Evolutionary conservation across 2,113 vertebrate genomes (phyloP).

Genomic region (Heteronetta atricapilla): DNA sequence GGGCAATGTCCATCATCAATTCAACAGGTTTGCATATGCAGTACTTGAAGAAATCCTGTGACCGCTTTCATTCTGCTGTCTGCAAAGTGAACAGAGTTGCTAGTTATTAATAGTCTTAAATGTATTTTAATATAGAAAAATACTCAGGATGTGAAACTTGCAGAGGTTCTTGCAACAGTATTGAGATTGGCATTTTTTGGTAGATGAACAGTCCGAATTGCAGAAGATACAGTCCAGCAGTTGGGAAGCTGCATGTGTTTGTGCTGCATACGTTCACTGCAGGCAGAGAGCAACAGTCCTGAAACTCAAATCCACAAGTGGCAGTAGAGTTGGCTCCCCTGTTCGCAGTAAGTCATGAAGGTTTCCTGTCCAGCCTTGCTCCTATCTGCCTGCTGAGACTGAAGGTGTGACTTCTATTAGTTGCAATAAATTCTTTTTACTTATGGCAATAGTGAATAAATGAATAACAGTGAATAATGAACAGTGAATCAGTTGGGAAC

Average conservation of each 20-base stretch:
- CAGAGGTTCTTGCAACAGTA: background rate
- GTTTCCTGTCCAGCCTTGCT: background rate
- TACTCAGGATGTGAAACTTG: background rate
- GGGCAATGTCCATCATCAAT: accelerated
- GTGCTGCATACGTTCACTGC: background rate
- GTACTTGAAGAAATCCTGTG: background rate
- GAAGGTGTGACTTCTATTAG: background rate
- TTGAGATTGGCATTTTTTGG: background rate
- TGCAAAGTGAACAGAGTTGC: background rate
- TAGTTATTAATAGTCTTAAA: too few relatives aligned
- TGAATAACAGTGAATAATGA: background rate
- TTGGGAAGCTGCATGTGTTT: background rate
- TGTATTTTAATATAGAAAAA: background rate
- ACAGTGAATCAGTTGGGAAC: background rate
- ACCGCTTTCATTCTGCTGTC: background rate
- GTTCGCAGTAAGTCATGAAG: background rate
- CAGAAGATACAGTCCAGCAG: background rate
- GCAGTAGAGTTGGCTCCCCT: background rate
- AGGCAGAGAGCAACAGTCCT: background rate
- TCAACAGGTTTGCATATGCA: background rate
- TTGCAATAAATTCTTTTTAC: background rate
- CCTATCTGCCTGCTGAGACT: background rate
- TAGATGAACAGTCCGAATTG: background rate
- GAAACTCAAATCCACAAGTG: background rate
- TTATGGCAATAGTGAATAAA: background rate